Conservation (phyloP, 2,888 invertebrate species). For the Bhutanitis thaidina region DNA sequence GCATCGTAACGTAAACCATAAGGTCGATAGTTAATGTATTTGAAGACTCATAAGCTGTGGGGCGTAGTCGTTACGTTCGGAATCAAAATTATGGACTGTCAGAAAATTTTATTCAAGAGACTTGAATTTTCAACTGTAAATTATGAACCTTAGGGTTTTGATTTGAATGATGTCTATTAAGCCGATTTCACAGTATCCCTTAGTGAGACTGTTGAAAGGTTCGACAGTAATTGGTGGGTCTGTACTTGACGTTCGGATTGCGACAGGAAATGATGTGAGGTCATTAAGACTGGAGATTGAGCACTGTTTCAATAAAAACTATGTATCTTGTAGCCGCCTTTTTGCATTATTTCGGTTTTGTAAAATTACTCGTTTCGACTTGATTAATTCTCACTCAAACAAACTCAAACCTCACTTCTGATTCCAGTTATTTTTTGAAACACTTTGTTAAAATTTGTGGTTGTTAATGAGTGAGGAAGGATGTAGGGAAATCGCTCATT, state of each 20-base stretch:
- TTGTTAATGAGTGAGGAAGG: too few relatives aligned
- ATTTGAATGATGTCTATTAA: conserved; percentile 19
- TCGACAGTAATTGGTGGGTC: conserved; percentile 56
- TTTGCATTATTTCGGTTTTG: conserved; percentile 1
- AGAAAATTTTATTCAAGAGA: conserved; percentile 14
- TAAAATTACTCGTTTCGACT: conserved; percentile 3
- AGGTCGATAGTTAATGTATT: background rate
- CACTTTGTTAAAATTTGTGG: too few relatives aligned
- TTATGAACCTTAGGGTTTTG: background rate
- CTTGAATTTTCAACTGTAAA: background rate
- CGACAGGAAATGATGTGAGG: conserved; percentile 25
- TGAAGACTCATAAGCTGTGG: conserved; percentile 17
- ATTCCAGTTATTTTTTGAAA: too few relatives aligned
- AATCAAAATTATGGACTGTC: conserved; percentile 46
- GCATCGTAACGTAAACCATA: conserved; percentile 35
- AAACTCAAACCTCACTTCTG: too few relatives aligned
- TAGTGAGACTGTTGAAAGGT: conserved; percentile 29
- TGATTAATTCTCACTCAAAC: background rate
- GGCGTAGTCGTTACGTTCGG: conserved; percentile 36
- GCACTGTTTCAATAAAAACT: conserved; percentile 23
- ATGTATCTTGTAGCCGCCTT: background rate
- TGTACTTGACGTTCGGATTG: conserved; percentile 7
- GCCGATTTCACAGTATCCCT: conserved; percentile 34
- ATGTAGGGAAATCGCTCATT: too few relatives aligned
- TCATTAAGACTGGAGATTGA: conserved; percentile 12